Evolutionary conservation across 2,113 vertebrate genomes (phyloP), one percentile per base, ranked within the genome.

Genomic region (Coracopsis vasa): DNA sequence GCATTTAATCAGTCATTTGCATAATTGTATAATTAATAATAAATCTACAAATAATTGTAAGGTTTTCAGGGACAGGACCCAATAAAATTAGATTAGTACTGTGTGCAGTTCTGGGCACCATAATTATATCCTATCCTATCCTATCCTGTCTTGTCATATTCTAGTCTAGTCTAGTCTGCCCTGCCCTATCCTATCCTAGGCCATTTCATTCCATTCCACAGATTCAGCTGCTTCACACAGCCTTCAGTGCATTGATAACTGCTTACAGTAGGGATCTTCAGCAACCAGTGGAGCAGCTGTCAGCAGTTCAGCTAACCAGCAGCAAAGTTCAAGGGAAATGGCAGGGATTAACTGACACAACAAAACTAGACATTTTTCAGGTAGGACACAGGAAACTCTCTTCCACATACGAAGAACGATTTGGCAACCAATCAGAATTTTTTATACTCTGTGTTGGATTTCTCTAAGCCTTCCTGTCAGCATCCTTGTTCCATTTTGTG

Each of bases 391-490:
- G 41, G 37, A 82, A 13, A 53, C 6, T 16, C 11, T 29, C 41
- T 82, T 69, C 25, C 28, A 25, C 31, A 28, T n/a, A 37, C 2
- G 6, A 83, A 23, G 7, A 60, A 29, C 0, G 0, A n/a, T 77
- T 86, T 92, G n/a, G 35, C 39, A 75, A 10, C 7, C 4, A 15
- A 6, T 53, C 28, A 44, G 37, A 61, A 21, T 15, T 71, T 74
- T 81, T 80, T 35, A 15, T 33, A 29, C 31, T 45, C 39, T 41
- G 0, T 31, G 19, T 1, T 78, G 48, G n/a, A 54, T 60, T 91
- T 71, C 15, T 75, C n/a, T 75, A 42, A 53, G 19, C 24, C 27
- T 86, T 83, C 17, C 15, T 75, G 29, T 13, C 42, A 80, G 50
- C 56, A 35, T 23, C 37, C n/a, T 47, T 0, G 0, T 80, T 93